Evolutionary conservation across 1,140 invertebrate genomes (phyloP).

Genomic region (Venustaconcha ellipsiformis): DNA sequence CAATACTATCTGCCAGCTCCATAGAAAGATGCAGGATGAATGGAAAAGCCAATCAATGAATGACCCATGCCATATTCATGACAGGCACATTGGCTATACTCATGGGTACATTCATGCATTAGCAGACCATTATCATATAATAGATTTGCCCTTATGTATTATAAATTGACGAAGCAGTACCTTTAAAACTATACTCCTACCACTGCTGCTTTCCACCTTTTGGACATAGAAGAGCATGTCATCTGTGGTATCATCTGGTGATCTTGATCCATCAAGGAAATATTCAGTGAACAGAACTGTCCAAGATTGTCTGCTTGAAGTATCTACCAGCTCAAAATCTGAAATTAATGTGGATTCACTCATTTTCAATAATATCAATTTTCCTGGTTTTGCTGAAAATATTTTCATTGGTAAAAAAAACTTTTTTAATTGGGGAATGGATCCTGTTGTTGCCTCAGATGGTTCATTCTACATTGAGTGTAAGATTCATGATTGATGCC

Average conservation of each 20-base stretch:
- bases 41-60: too few relatives aligned
- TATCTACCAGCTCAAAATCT: constrained; percentile 61
- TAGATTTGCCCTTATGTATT: constrained; percentile 73
- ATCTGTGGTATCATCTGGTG: constrained; percentile 83
- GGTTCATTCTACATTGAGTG: neutral
- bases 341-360: constrained; percentile 28
- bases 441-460: neutral
- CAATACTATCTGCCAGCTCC: too few relatives aligned
- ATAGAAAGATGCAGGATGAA: too few relatives aligned
- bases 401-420: neutral
- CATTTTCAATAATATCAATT: neutral
- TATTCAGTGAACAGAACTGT: constrained; percentile 94
- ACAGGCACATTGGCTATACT: neutral
- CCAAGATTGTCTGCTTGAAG: constrained; percentile 78
- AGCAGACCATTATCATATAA: neutral
- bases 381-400: neutral
- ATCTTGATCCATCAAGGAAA: constrained; percentile 82
- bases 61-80: neutral
- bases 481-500: neutral
- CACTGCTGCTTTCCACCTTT: constrained; percentile 85
- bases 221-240: constrained; percentile 96
- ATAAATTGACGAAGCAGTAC: constrained; percentile 81
- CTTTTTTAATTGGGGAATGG: neutral
- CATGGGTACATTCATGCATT: neutral
- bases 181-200: constrained; percentile 80